Percentiles rank a stretch among this genome's conserved stretches.
These are phyloP conservation scores for Neopipo cinnamomea DNA, from an alignment of 2,113 vertebrate species.

Conservation along the genomic window DNA sequence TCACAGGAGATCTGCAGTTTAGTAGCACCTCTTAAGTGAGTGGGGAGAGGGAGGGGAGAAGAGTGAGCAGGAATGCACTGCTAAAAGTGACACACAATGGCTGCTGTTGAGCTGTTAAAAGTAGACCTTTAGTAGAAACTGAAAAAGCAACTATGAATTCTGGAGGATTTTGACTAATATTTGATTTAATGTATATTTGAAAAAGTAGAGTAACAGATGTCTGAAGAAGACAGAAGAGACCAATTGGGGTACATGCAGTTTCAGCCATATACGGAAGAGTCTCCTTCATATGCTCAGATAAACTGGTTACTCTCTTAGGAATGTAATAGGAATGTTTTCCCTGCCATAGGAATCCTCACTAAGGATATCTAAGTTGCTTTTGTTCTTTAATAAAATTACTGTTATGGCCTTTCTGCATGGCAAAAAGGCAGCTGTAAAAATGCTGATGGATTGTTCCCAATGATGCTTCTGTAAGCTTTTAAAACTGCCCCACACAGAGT, in stretches of 20 bases:
- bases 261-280: neutral
- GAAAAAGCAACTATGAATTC: neutral
- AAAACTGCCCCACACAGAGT: slow-evolving; percentile 4
- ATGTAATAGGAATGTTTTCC: neutral
- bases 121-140: neutral
- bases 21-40: neutral
- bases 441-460: neutral
- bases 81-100: neutral
- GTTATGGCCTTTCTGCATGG: neutral
- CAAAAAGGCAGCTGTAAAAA: slow-evolving; percentile 32
- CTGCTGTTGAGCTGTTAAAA: neutral
- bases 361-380: neutral
- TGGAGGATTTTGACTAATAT: neutral
- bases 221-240: neutral
- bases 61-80: neutral
- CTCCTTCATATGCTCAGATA: neutral
- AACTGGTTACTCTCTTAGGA: neutral
- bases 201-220: neutral
- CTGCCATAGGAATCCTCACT: neutral
- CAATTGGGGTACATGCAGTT: neutral
- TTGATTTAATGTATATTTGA: neutral
- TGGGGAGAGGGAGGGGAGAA: neutral
- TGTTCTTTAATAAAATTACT: neutral
- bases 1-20: neutral
- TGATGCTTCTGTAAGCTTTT: slow-evolving; percentile 17